Evolutionary conservation across 2,888 invertebrate genomes (phyloP), one percentile per base, ranked within the genome.

Genomic region (Cecidostiba fungosa): DNA sequence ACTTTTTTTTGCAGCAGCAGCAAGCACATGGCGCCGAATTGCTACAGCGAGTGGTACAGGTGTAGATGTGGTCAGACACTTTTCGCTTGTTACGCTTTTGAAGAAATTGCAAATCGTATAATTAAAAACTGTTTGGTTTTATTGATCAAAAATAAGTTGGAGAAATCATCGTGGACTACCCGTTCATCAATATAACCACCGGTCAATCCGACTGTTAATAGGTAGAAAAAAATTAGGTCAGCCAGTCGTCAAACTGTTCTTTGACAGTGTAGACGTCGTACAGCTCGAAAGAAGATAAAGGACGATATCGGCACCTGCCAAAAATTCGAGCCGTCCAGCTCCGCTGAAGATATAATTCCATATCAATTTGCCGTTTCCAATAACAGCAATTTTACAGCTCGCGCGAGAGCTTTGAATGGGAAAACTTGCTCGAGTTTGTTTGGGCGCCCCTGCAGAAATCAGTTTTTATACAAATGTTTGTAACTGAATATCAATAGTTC

Each of bases 1-100:
- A 78, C 78, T 84, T 84, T 84, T 84, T 84, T 73, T 39, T 39
- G 8, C 10, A 10, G n/a, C n/a, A n/a, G n/a, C 39, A 16, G 82
- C 66, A 12, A 76, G 69, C n/a, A n/a, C n/a, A n/a, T n/a, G 14
- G 14, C 43, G 66, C 59, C 62, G 36, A 62, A 77, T 29, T 23
- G 23, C 26, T 10, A n/a, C 12, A 54, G n/a, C 32, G 32, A 32
- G 32, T 32, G 32, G 32, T 32, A 32, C 32, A 32, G 32, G 32
- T 32, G 32, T 32, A 32, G 32, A 32, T 32, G 32, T 3, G 32
- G 32, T 3, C 32, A n/a, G n/a, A n/a, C n/a, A n/a, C n/a, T n/a
- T n/a, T n/a, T n/a, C n/a, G n/a, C n/a, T n/a, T n/a, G n/a, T n/a
- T n/a, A n/a, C n/a, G n/a, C n/a, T n/a, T n/a, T n/a, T n/a, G n/a